Evolutionary conservation across 2,888 invertebrate genomes (phyloP).

Genomic region (Helobdella robusta): DNA sequence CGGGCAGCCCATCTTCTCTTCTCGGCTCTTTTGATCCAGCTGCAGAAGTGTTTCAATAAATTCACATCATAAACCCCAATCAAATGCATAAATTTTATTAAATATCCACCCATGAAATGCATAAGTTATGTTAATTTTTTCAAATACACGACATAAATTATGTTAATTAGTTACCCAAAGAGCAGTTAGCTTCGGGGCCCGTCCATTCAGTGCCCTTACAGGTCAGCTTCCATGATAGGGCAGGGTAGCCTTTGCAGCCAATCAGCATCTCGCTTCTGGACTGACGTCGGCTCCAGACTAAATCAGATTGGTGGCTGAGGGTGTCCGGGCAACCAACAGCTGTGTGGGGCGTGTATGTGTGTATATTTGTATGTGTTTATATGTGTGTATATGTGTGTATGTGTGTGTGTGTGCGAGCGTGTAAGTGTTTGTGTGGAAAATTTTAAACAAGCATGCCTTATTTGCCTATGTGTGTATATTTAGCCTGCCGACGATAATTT

Average conservation of each 20-base stretch:
- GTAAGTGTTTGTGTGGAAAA: not conserved
- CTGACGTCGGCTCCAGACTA: constrained; percentile 26
- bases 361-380: not conserved
- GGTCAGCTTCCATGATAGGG: constrained; percentile 27
- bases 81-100: no score
- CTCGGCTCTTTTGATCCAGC: constrained; percentile 25
- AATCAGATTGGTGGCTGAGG: constrained; percentile 13
- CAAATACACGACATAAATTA: constrained; percentile 1
- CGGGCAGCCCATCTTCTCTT: constrained; percentile 26
- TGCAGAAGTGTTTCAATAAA: constrained; percentile 2
- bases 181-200: constrained; percentile 30
- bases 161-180: not conserved
- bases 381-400: constrained; percentile 5
- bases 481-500: no score
- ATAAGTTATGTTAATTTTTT: not conserved
- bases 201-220: constrained; percentile 30
- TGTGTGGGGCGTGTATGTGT: constrained; percentile 17
- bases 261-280: constrained; percentile 20
- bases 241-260: constrained; percentile 23
- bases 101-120: not conserved
- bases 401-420: not conserved
- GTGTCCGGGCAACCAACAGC: constrained; percentile 28
- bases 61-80: no score
- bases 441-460: not conserved
- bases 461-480: no score